Conservation (phyloP, 2,797 vertebrate genomes). For the Streptopelia turtur region DNA sequence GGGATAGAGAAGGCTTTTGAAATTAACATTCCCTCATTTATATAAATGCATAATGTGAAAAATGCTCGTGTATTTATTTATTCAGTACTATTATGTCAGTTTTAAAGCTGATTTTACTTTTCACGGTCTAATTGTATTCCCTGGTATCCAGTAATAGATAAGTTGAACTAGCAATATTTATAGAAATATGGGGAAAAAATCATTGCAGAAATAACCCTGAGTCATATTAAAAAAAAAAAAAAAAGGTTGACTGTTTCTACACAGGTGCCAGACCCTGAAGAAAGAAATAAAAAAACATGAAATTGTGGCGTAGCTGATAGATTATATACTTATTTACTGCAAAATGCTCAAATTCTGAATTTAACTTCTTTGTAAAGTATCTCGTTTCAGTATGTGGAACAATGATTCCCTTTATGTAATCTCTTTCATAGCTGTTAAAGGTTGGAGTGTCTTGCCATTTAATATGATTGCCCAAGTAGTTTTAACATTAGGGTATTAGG, state of each 20-base stretch:
- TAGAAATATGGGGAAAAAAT: not conserved
- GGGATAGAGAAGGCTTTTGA: not conserved
- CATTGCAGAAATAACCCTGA: not conserved
- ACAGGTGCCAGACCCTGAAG: not conserved
- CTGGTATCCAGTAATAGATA: not conserved
- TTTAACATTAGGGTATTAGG: not conserved
- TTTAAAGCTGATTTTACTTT: conserved; percentile 8
- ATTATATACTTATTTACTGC: not conserved
- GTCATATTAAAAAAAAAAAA: not conserved
- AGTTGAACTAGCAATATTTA: not conserved
- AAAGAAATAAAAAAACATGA: not conserved
- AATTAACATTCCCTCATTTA: not conserved
- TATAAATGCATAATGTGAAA: not conserved
- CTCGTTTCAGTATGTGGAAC: not conserved
- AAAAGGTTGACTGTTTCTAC: not conserved
- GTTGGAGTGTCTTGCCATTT: not conserved
- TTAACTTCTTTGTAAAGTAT: not conserved
- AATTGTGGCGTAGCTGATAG: not conserved
- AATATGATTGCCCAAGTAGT: not conserved
- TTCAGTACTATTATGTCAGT: not conserved
- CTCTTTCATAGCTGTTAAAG: not conserved
- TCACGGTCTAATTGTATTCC: not conserved
- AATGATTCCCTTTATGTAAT: not conserved
- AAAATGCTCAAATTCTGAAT: not conserved
- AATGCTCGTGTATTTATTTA: not conserved